phyloP scores from a whole-genome alignment of 2,888 invertebrate genomes.

The Drosophila hamatofila region DNA sequence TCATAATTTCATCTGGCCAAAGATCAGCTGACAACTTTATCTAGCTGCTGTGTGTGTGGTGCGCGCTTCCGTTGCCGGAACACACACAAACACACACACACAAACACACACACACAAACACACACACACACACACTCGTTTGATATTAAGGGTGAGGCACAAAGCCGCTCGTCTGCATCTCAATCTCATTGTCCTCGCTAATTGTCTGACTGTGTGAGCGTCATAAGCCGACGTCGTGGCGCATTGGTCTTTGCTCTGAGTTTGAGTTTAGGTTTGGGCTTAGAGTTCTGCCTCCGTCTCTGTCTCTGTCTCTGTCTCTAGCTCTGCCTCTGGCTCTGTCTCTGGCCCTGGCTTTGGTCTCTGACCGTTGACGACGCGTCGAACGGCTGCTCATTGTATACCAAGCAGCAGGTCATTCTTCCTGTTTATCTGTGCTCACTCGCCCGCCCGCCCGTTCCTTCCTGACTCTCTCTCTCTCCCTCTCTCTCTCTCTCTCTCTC shows the following conservation, averaged over 20 bases:
- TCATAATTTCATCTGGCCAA: conserved; percentile 48
- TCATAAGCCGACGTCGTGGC: conserved; percentile 73
- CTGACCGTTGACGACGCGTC: conserved; percentile 33
- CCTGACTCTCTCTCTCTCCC: conserved; percentile 15
- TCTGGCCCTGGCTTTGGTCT: conserved; percentile 35
- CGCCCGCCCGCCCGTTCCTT: conserved; percentile 12
- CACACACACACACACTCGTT: neutral
- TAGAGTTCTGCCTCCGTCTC: conserved; percentile 7
- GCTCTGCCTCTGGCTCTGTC: neutral
- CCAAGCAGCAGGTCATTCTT: conserved; percentile 81
- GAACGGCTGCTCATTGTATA: conserved; percentile 51
- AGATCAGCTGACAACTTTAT: conserved; percentile 82
- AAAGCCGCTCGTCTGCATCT: conserved; percentile 72
- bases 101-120: too few relatives aligned
- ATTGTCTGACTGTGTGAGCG: conserved; percentile 74
- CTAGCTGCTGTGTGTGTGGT: conserved; percentile 69
- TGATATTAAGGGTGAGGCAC: conserved; percentile 54
- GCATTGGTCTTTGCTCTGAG: conserved; percentile 53
- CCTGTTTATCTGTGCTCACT: conserved; percentile 69
- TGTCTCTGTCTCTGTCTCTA: neutral
- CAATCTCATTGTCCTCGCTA: conserved; percentile 82
- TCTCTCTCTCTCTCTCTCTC: conserved; percentile 3
- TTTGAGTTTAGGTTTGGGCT: conserved; percentile 27
- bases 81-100: conserved; percentile 51
- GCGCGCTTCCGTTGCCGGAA: conserved; percentile 77